Evolutionary conservation across 2,888 invertebrate species (phyloP), one percentile per base, ranked within the genome.

Genomic region (Volucella zonaria): DNA sequence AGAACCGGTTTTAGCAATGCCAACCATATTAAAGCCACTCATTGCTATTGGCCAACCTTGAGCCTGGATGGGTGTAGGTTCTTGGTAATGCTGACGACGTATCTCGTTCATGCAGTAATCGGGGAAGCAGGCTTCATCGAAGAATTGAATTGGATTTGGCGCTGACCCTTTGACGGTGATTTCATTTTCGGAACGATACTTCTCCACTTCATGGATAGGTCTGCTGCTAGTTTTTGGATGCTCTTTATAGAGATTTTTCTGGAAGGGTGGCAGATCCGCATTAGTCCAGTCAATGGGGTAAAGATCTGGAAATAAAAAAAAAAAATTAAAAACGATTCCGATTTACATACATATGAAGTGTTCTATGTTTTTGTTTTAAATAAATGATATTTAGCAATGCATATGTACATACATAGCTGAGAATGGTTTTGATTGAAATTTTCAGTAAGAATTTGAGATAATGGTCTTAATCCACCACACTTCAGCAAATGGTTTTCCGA

Each of bases 1-100:
- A n/a, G 95, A 95, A 9, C 96, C 96, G 45, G 96, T 96, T 91
- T 96, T 96, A 10, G 97, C 97, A 89, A 97, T 96, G 15, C 97
- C 97, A 78, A 97, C 96, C 90, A 97, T 93, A 90, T 97, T 96
- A 78, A 94, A 92, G 6, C 97, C 97, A 87, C 95, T 95, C 93
- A 97, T 94, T 8, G 96, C 95, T 88, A 97, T 95, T 1, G 97
- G 97, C 97, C 96, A 97, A 3, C 96, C 95, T 89, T 96, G 96
- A 3, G 96, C 95, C 92, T 97, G 97, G 88, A 97, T 97, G 0
- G 96, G 94, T 1, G 97, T 97, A 0, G 97, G 97, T 62, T 95
- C 94, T 40, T 93, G 93, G 89, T 95, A 96, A 8, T 95, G 95
- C 92, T 94, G 95, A 40, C 92, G 93, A 47, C 90, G 92, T 56